Evolutionary conservation across 2,113 vertebrate species (phyloP).

Genomic region (Clupea harengus): DNA sequence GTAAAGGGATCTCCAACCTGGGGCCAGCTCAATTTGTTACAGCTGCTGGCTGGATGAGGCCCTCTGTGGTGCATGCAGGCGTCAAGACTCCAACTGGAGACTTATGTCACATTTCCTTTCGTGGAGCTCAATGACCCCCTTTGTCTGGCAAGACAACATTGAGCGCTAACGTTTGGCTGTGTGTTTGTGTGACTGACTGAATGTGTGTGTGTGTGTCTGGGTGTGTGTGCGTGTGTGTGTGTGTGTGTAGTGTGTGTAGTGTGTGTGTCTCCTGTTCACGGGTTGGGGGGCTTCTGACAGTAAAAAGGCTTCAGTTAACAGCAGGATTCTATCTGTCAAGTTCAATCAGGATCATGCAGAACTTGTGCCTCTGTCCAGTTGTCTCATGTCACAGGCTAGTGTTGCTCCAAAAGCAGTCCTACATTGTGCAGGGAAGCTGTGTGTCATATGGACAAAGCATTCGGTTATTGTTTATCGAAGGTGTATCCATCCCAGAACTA

Average conservation of each 20-base stretch:
- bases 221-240: background rate
- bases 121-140: background rate
- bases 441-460: background rate
- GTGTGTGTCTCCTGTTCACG: too few species aligned
- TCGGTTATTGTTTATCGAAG: background rate
- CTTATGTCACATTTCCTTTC: background rate
- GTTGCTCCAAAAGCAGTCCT: background rate
- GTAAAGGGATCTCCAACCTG: background rate
- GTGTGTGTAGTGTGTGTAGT: background rate
- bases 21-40: slow-evolving; percentile 1
- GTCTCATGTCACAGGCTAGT: background rate
- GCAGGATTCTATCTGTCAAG: background rate
- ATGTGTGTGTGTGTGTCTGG: background rate
- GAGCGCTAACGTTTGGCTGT: background rate
- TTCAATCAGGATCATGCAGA: background rate
- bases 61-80: background rate
- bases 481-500: background rate
- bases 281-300: background rate
- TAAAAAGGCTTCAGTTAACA: background rate
- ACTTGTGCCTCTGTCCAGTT: background rate
- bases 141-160: slow-evolving; percentile 1
- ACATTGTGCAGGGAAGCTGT: background rate
- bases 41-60: background rate
- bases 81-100: background rate
- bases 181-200: background rate